Base-by-base conservation (phyloP, 2,113 vertebrate genomes). In the Leptobrachium ailaonicum region DNA sequence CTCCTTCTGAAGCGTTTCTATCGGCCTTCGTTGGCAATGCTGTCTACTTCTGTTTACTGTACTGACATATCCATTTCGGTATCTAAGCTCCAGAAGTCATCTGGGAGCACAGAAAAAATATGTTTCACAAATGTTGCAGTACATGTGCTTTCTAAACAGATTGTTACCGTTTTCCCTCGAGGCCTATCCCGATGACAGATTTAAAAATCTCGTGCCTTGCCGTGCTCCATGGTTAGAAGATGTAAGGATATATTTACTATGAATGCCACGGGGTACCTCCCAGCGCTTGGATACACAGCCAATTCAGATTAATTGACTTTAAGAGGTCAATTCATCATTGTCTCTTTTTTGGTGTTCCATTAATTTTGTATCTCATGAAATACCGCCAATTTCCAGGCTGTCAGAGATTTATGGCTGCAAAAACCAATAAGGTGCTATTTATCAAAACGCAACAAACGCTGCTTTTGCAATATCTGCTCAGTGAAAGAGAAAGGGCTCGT, bases 1-100 rank as follows among this genome's bases (percentile, higher is more conserved):
- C 41, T 41, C 56, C 69, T 66, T 44, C 32, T 50, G 62, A 41
- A 80, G 50, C 70, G 7, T 66, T 72, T 73, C 71, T 67, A 56
- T 80, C 62, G 73, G 45, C 75, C 66, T 69, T 43, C 66, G 60
- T 10, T 58, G 41, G 71, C 64, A 67, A 47, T 74, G 62, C 78
- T 80, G 71, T 74, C 71, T 67, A 53, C 63, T 80, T 80, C 45
- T 66, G 71, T 80, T 80, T 80, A 68, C 56, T 67, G 72, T 73
- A 73, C 71, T 80, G 78, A 80, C 78, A 80, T 68, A 80, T 74
- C 78, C 71, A 80, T 80, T 74, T 74, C 78, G 67, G 71, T 80
- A 67, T 80, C 78, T 74, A 80, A 74, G 78, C 78, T 73, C 64
- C 78, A 66, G 47, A 80, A 73, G 63, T 74, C 78, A 68, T 32